Conservation (phyloP, 2,113 vertebrate species). For the Pheucticus melanocephalus region DNA sequence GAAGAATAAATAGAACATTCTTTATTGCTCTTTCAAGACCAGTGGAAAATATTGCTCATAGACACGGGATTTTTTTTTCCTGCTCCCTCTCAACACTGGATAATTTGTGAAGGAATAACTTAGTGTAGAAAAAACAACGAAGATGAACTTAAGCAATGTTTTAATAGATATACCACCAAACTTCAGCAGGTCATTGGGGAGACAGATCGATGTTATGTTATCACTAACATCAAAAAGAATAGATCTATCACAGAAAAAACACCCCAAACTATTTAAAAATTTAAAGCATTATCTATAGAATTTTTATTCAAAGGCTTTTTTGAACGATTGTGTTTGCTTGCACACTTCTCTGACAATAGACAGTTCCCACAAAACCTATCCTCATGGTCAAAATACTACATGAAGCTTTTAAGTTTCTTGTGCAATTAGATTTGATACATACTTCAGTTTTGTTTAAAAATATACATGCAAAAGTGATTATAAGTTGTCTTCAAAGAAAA, state of each 20-base stretch:
- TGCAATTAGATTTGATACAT: background rate
- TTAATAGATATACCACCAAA: constrained; percentile 70
- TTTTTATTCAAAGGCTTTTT: constrained; percentile 66
- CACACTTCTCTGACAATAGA: background rate
- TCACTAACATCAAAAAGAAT: constrained; percentile 74
- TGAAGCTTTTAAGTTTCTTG: background rate
- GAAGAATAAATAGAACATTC: constrained; percentile 66
- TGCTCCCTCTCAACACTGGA: constrained; percentile 22
- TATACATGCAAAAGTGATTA: background rate
- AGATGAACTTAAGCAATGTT: constrained; percentile 62
- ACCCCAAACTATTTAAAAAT: constrained; percentile 62
- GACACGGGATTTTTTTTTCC: background rate
- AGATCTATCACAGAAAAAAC: constrained; percentile 60
- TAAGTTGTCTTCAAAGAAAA: background rate
- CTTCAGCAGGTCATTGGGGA: constrained; percentile 39
- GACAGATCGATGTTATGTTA: constrained; percentile 62
- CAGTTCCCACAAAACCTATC: background rate
- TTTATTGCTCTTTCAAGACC: constrained; percentile 63
- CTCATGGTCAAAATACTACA: background rate
- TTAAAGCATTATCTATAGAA: constrained; percentile 58
- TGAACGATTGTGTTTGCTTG: constrained; percentile 49
- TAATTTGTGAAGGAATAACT: constrained; percentile 71
- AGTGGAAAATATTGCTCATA: constrained; percentile 70
- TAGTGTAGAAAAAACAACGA: constrained; percentile 60
- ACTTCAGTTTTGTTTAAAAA: background rate